Conservation (phyloP, 1,140 invertebrate genomes). For the Schlechtendalia chinensis region DNA sequence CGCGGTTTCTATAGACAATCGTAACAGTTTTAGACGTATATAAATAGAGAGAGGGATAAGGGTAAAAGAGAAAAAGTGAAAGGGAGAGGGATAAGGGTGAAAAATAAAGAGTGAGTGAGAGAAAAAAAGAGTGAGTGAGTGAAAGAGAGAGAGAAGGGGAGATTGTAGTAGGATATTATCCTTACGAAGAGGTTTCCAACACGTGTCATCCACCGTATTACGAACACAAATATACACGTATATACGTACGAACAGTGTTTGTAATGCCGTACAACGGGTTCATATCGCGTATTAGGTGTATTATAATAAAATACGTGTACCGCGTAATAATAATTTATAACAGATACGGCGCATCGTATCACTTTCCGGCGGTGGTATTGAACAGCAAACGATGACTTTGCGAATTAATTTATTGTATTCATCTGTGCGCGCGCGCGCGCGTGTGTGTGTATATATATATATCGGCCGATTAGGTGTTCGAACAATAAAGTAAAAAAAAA, state of each 20-base stretch:
- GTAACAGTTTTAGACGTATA: no score
- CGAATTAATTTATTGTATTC: background rate
- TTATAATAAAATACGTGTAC: background rate
- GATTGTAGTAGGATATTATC: background rate
- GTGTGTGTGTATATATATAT: background rate
- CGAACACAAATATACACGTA: background rate
- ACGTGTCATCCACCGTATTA: background rate
- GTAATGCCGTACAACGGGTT: background rate
- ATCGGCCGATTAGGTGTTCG: background rate
- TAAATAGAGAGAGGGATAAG: no score
- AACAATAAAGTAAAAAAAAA: background rate
- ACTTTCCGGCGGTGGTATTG: background rate
- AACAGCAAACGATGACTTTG: constrained; percentile 34
- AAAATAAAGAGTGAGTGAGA: no score
- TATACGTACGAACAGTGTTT: background rate
- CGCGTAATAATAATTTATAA: background rate
- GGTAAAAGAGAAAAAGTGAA: no score
- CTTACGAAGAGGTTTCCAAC: constrained; percentile 3
- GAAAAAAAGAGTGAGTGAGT: no score
- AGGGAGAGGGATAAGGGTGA: no score
- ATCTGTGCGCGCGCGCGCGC: background rate
- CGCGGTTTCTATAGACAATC: no score
- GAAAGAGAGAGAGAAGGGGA: no score
- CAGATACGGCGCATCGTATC: constrained; percentile 28
- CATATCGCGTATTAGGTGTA: background rate